A percentile compares a stretch with the other conserved stretches of the same genome.
phyloP scores from a whole-genome alignment of 2,113 vertebrate genomes.

The Ptilorrhoa leucosticta region DNA sequence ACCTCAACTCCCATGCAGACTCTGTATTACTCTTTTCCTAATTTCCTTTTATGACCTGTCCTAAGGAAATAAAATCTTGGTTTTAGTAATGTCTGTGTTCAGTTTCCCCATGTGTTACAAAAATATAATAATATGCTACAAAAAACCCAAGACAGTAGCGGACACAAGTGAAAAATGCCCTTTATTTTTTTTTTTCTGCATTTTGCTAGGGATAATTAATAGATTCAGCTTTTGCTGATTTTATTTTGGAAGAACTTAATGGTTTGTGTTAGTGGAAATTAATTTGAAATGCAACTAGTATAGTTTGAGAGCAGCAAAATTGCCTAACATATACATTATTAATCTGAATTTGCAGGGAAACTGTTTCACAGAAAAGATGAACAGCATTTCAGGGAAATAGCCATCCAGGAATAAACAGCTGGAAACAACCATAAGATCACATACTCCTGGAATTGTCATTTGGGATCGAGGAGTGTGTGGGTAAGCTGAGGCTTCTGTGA shows the following conservation, averaged over 20 bases:
- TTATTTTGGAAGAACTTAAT: background rate
- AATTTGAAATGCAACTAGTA: background rate
- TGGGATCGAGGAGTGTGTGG: background rate
- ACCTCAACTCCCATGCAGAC: background rate
- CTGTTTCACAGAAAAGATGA: background rate
- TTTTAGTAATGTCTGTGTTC: background rate
- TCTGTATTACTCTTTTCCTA: background rate
- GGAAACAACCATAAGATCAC: background rate
- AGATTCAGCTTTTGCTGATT: background rate
- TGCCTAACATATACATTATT: background rate
- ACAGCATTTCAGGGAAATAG: background rate
- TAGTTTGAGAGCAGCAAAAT: background rate
- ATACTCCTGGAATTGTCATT: background rate
- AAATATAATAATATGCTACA: background rate
- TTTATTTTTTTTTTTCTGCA: accelerated
- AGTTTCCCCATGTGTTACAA: background rate
- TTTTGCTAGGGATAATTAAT: background rate
- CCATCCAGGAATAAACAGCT: background rate
- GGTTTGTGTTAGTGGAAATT: background rate
- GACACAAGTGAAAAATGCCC: background rate
- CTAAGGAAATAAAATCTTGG: background rate
- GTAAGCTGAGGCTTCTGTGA: background rate
- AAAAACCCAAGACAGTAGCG: background rate
- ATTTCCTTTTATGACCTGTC: background rate
- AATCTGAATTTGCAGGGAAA: background rate